phyloP scores from a whole-genome alignment of 2,888 invertebrate genomes.

The Macaria liturata region DNA sequence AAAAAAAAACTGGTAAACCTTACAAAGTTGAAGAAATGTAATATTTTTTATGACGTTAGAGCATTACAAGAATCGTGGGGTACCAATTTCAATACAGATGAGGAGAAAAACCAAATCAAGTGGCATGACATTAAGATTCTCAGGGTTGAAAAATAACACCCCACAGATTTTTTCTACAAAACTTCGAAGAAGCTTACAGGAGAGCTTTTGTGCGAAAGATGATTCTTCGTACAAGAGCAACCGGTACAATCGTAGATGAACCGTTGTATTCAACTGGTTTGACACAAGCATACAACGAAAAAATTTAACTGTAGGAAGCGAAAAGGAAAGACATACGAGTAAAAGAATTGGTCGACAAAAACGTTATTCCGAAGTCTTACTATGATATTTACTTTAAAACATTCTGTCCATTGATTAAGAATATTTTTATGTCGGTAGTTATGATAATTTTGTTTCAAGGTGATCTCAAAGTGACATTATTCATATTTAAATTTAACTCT shows the following conservation, averaged over 20 bases:
- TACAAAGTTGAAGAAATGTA: conserved; percentile 37
- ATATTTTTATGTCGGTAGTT: too few species aligned
- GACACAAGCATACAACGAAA: conserved; percentile 12
- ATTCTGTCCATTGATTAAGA: too few species aligned
- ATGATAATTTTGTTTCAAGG: too few species aligned
- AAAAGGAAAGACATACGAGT: neutral
- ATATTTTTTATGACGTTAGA: conserved; percentile 36
- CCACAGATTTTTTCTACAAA: conserved; percentile 14
- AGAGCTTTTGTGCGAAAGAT: neutral
- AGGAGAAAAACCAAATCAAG: conserved; percentile 5
- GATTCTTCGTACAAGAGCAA: conserved; percentile 10
- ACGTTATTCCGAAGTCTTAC: too few species aligned
- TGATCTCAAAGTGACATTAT: too few species aligned
- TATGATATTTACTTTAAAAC: too few species aligned
- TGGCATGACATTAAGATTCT: conserved; percentile 14
- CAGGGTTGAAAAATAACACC: conserved; percentile 10
- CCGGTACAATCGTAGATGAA: conserved; percentile 14
- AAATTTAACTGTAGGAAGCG: neutral
- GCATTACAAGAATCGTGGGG: conserved; percentile 1
- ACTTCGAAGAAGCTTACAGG: conserved; percentile 26
- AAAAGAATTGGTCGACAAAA: too few species aligned
- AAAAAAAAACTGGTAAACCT: conserved; percentile 37
- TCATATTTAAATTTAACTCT: too few species aligned
- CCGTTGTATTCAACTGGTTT: conserved; percentile 16
- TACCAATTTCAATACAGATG: conserved; percentile 4